A percentile compares a stretch with the other conserved stretches of the same genome.
Conservation (phyloP, 2,113 vertebrate genomes). For the Felis chaus region DNA sequence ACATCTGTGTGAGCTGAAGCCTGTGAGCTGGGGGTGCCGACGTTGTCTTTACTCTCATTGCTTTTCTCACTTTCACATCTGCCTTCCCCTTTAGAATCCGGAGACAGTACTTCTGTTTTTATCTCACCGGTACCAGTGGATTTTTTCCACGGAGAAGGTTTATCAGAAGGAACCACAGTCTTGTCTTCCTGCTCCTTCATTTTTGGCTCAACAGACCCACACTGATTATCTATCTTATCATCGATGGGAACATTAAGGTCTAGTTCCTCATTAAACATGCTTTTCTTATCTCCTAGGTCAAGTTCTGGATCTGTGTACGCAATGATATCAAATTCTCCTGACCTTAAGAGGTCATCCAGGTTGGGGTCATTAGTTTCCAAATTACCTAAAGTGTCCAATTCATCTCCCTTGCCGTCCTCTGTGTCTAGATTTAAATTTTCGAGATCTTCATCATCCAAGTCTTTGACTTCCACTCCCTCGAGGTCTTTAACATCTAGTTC, state of each 20-base stretch:
- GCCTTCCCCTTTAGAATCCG: conserved; percentile 79
- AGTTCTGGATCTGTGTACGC: conserved; percentile 98
- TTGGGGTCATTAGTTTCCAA: conserved; percentile 95
- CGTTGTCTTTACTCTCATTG: conserved; percentile 57
- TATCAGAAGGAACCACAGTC: conserved; percentile 66
- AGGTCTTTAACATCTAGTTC: conserved; percentile 95
- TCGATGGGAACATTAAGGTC: conserved; percentile 92
- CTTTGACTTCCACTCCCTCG: conserved; percentile 94
- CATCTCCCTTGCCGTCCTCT: conserved; percentile 96
- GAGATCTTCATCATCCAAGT: conserved; percentile 96
- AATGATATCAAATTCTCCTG: conserved; percentile 97
- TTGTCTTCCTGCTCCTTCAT: conserved; percentile 81
- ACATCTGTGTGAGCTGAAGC: conserved; percentile 85
- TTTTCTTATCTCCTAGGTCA: conserved; percentile 96
- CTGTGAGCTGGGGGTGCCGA: conserved; percentile 72
- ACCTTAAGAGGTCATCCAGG: conserved; percentile 94
- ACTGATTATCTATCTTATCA: conserved; percentile 87
- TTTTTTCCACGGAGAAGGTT: conserved; percentile 81
- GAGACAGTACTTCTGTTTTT: conserved; percentile 86
- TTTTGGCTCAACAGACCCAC: conserved; percentile 77
- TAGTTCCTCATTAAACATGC: conserved; percentile 96
- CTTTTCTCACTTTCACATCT: conserved; percentile 83
- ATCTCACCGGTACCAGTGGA: conserved; percentile 75
- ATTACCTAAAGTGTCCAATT: conserved; percentile 90
- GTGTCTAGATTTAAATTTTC: conserved; percentile 96